Evolutionary conservation across 2,113 vertebrate genomes (phyloP).

Genomic region (Onychostoma macrolepis): DNA sequence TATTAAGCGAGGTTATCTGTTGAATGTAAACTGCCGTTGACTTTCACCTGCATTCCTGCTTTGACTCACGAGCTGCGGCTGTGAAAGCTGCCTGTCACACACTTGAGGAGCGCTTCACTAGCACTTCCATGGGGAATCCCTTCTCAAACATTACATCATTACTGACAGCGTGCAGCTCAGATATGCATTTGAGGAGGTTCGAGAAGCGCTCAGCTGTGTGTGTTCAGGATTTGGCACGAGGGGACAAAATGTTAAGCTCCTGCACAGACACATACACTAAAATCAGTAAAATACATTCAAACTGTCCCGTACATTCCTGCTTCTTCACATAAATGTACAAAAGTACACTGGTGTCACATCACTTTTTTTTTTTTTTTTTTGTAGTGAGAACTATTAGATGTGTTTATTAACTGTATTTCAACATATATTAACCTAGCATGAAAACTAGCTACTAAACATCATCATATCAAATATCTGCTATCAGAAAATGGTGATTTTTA

Average conservation of each 20-base stretch:
- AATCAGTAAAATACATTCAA: not conserved
- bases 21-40: constrained; percentile 25
- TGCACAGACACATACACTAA: not conserved
- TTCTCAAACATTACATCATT: constrained; percentile 57
- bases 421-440: too few species aligned
- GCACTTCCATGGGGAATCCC: constrained; percentile 50
- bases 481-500: not conserved
- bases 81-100: constrained; percentile 37
- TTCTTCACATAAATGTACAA: not conserved
- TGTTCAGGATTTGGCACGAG: constrained; percentile 14
- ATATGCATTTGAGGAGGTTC: not conserved
- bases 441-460: too few species aligned
- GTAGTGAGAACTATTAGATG: too few species aligned
- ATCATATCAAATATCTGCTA: too few species aligned
- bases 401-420: too few species aligned
- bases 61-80: constrained; percentile 28
- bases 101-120: constrained; percentile 13
- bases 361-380: not conserved
- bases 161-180: not conserved
- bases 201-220: constrained; percentile 21
- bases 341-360: not conserved
- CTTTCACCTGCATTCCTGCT: constrained; percentile 45
- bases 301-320: not conserved
- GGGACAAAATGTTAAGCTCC: constrained; percentile 11
- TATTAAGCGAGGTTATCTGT: not conserved